Percentiles rank a stretch among this genome's conserved stretches.
phyloP scores from a whole-genome alignment of 1,140 invertebrate species.

The Drosophila tani region DNA sequence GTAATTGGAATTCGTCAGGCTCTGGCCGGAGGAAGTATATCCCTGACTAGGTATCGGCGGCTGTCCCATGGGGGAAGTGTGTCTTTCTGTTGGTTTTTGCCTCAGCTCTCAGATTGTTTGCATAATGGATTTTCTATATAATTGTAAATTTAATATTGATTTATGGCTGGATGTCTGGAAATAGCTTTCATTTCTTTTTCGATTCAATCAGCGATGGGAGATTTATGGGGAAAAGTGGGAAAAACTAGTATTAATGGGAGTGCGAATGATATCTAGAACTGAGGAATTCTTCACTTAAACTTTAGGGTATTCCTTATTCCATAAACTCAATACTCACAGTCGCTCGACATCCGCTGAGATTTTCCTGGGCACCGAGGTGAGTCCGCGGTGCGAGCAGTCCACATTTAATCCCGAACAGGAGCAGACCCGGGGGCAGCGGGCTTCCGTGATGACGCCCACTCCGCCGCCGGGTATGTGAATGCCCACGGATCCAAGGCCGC shows the following conservation, averaged over 20 bases:
- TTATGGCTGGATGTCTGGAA: slow-evolving; percentile 28
- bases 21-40: slow-evolving; percentile 20
- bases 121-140: slow-evolving; percentile 38
- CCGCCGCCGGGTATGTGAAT: slow-evolving; percentile 82
- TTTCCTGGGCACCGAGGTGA: slow-evolving; percentile 91
- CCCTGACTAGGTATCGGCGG: slow-evolving; percentile 18
- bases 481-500: slow-evolving; percentile 74
- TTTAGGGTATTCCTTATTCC: not conserved
- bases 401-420: slow-evolving; percentile 91
- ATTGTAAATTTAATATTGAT: slow-evolving; percentile 48
- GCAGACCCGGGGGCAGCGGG: slow-evolving; percentile 91
- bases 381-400: slow-evolving; percentile 92
- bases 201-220: not conserved
- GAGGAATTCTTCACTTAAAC: no score
- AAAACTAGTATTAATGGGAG: not conserved
- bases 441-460: slow-evolving; percentile 76
- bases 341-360: slow-evolving; percentile 91
- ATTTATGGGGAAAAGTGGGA: not conserved
- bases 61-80: slow-evolving; percentile 24
- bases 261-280: not conserved
- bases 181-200: slow-evolving; percentile 4
- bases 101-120: slow-evolving; percentile 29
- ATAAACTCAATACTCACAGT: slow-evolving; percentile 88
- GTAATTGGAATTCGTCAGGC: slow-evolving; percentile 51
- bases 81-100: slow-evolving; percentile 27